Base-by-base conservation (phyloP, 2,113 vertebrate genomes). In the Isichthys henryi region DNA sequence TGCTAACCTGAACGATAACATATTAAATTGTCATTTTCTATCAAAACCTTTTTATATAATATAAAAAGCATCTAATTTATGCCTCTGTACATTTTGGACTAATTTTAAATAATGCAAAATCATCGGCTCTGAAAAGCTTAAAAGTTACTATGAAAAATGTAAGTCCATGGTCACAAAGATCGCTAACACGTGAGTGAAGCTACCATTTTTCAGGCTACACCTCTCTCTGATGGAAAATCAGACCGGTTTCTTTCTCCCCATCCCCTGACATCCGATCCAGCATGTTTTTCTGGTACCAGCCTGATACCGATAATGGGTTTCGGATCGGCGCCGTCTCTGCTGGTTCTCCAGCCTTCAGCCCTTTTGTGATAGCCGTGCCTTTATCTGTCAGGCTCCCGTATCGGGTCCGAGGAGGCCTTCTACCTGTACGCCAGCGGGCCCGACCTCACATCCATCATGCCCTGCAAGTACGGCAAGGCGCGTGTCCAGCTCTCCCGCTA, bases 361-460 rank as follows among this genome's bases (percentile, higher is more conserved):
- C 62, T 43, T 21, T 19, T 39, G 13, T 84, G 82, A 46, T n/a
- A 7, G 45, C 1, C 23, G 43, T 93, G 86, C 91, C 0, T 91
- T 89, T 86, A 90, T 94, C 90, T 90, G 98, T 23, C 52, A 88
- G 98, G 98, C 92, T 96, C 97, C 90, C 96, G 96, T 91, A 96
- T 99, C 90, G 96, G 96, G 89, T 93, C 97, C 0, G 97, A 97
- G 86, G 98, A 99, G 92, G 98, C 98, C 27, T 97, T 99, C 94
- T 97, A 97, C 92, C 95, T 99, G 0, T 99, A 97, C 84, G 94
- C 97, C 0, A 96, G 96, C 90, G 98, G 98, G 7, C 98, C 98
- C 6, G 97, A 99, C 93, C 96, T 98, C 50, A 97, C 96, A 1
- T 98, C 97, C 3, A 91, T 99, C 91, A 99, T 99, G 97, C 97